phyloP scores from a whole-genome alignment of 1,140 invertebrate species.

The Conus betulinus region DNA sequence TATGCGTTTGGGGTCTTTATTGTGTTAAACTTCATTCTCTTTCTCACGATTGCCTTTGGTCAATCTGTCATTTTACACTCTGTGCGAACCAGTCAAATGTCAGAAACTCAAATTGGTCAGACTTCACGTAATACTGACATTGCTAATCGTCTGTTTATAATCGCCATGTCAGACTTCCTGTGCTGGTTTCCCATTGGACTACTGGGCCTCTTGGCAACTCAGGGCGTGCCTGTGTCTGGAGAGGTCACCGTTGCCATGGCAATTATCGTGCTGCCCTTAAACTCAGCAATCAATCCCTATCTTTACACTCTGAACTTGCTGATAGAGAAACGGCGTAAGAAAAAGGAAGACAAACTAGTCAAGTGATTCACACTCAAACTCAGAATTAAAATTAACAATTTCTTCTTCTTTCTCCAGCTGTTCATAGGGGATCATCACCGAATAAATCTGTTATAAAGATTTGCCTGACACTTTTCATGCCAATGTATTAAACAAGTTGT shows the following conservation, averaged over 20 bases:
- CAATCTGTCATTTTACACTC: constrained; percentile 45
- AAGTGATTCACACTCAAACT: too few relatives aligned
- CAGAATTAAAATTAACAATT: too few relatives aligned
- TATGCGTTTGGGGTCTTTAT: constrained; percentile 51
- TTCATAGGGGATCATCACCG: too few relatives aligned
- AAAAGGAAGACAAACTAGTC: neutral
- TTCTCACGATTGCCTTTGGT: constrained; percentile 41
- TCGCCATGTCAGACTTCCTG: constrained; percentile 11
- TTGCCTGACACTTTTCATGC: too few relatives aligned
- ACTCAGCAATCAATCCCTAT: neutral
- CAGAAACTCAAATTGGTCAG: neutral
- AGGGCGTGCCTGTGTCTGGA: neutral
- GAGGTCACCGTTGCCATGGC: constrained; percentile 18
- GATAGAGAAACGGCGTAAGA: neutral
- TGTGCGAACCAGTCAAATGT: constrained; percentile 27
- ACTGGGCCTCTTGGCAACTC: neutral
- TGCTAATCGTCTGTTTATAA: neutral
- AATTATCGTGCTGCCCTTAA: neutral
- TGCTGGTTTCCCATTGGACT: constrained; percentile 19
- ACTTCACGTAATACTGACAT: neutral
- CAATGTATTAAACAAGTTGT: too few relatives aligned
- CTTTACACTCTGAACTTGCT: neutral
- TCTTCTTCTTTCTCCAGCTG: too few relatives aligned
- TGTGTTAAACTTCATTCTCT: constrained; percentile 37
- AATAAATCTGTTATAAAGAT: too few relatives aligned